phyloP scores from a whole-genome alignment of 2,113 vertebrate genomes.

The Rhinopomastus cyanomelas region DNA sequence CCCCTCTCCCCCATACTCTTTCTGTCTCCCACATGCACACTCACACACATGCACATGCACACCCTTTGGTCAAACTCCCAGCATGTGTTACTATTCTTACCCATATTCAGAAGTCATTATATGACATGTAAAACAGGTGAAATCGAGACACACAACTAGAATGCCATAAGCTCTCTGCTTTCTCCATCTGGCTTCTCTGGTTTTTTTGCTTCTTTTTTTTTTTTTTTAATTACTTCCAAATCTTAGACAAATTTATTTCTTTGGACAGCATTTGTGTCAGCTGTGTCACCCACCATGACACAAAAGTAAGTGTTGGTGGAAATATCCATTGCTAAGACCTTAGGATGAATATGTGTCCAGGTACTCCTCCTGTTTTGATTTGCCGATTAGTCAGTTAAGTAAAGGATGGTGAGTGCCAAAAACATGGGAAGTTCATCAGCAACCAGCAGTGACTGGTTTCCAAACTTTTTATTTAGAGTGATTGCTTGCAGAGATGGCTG shows the following conservation, averaged over 20 bases:
- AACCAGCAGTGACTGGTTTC: slow-evolving; percentile 30
- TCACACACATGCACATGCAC: neutral
- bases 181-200: neutral
- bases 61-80: neutral
- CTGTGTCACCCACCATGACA: rapidly evolving
- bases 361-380: slow-evolving; percentile 22
- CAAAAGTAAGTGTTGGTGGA: neutral
- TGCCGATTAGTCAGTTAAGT: slow-evolving; percentile 16
- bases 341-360: neutral
- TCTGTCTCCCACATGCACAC: slow-evolving; percentile 8
- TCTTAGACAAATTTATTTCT: neutral
- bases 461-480: slow-evolving; percentile 59
- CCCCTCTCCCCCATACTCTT: neutral
- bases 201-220: too few species aligned
- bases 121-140: slow-evolving; percentile 47
- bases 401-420: slow-evolving; percentile 1
- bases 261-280: neutral
- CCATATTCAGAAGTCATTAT: neutral
- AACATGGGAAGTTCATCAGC: slow-evolving; percentile 54
- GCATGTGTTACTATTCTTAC: slow-evolving; percentile 22
- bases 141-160: neutral
- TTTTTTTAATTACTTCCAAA: neutral
- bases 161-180: neutral
- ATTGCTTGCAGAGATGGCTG: slow-evolving; percentile 47
- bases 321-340: neutral